Conservation (phyloP, 2,113 vertebrate species). For the Tragelaphus buxtoni region DNA sequence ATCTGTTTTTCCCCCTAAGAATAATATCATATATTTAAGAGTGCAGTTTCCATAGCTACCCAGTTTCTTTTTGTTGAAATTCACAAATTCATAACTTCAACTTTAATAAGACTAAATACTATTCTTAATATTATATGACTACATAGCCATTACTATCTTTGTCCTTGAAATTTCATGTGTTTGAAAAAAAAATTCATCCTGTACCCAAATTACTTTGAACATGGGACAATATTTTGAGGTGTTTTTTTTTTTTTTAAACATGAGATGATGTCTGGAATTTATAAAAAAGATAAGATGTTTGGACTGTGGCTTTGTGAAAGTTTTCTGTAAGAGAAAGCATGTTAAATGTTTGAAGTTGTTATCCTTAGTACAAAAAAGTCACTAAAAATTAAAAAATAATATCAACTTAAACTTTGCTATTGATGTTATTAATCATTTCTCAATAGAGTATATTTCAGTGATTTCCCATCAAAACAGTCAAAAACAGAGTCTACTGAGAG, state of each 20-base stretch:
- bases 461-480: not conserved
- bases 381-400: not conserved
- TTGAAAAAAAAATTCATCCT: not conserved
- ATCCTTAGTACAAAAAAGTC: not conserved
- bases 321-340: not conserved
- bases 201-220: not conserved
- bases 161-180: not conserved
- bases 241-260: not conserved
- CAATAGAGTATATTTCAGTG: not conserved
- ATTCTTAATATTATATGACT: not conserved
- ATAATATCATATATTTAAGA: not conserved
- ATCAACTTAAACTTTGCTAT: not conserved
- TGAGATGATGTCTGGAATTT: not conserved
- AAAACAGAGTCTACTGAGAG: not conserved
- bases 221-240: not conserved
- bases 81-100: not conserved
- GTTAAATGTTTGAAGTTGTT: not conserved
- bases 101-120: not conserved
- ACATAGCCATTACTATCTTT: not conserved
- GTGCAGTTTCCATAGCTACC: not conserved
- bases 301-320: not conserved
- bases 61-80: not conserved
- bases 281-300: not conserved
- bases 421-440: not conserved
- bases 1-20: not conserved